Percentiles rank a stretch among this genome's conserved stretches.
Evolutionary conservation across 2,797 vertebrate species (phyloP).

Genomic region (Calcarius lapponicus): DNA sequence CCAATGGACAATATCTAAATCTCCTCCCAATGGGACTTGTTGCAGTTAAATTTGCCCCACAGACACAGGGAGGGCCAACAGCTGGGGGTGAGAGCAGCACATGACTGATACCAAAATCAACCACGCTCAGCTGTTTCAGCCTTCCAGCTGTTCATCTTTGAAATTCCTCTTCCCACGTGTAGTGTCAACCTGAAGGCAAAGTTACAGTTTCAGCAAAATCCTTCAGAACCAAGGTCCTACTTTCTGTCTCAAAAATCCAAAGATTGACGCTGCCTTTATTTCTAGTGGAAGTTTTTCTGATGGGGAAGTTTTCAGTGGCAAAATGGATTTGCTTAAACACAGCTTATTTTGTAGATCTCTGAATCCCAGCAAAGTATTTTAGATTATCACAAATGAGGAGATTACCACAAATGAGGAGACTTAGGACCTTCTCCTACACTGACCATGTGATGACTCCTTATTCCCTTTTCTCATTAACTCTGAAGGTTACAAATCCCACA

Average conservation of each 20-base stretch:
- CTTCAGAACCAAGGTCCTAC: neutral
- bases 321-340: neutral
- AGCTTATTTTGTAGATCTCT: neutral
- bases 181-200: neutral
- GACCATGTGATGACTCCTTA: neutral
- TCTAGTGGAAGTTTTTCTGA: neutral
- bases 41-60: neutral
- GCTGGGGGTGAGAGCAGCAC: neutral
- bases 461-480: neutral
- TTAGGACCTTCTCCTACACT: neutral
- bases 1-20: neutral
- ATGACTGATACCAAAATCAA: neutral
- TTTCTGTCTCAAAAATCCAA: neutral
- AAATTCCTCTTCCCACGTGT: neutral
- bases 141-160: neutral
- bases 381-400: neutral
- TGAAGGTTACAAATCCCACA: neutral
- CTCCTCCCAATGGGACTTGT: neutral
- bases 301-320: neutral
- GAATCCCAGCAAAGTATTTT: neutral
- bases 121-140: fast-evolving
- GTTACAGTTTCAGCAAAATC: neutral
- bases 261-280: neutral
- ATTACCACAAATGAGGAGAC: neutral
- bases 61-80: neutral